Evolutionary conservation across 1,140 invertebrate species (phyloP), one percentile per base, ranked within the genome.

Genomic region (Leucophenga varia): DNA sequence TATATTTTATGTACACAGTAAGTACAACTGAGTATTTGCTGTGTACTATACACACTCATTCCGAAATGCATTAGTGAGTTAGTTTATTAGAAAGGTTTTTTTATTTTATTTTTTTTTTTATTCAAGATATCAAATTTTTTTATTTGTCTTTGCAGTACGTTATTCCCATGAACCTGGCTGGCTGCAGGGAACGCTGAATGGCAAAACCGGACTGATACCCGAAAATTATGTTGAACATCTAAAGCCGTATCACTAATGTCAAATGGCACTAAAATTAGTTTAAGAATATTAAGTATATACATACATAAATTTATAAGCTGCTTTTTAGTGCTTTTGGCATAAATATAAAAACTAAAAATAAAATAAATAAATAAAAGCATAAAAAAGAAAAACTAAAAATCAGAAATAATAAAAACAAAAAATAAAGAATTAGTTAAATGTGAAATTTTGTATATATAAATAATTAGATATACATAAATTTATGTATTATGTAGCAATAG

Each of bases 151-250:
- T 82, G 34, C 77, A 95, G 93, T 97, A 51, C 84, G 88, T 67
- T 83, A 84, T 52, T 96, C 93, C 12, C 84, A 87, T 56, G 95
- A 98, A 78, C 94, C 95, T 5, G 95, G 95, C 39, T 98, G 96
- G 96, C 78, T 98, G 53, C 91, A 97, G 76, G 95, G 95, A 40
- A 91, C 89, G 17, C 79, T 97, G 47, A 92, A 96, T 77, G 95
- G 95, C 37, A 90, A 89, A 78, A 90, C 86, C 22, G 96, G 96
- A 32, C 82, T 98, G 32, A 89, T 98, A 73, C 95, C 96, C 42
- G 91, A 95, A 76, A 98, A 98, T 79, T 98, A 98, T 79, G 93
- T 98, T 12, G 93, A 97, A 79, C 71, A 74, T 47, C 55, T 74
- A 28, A 74, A 74, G 59, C 56, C 67, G 47, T 70, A 73, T 49